Evolutionary conservation across 2,113 vertebrate genomes (phyloP).

Genomic region (Serilophus lunatus): DNA sequence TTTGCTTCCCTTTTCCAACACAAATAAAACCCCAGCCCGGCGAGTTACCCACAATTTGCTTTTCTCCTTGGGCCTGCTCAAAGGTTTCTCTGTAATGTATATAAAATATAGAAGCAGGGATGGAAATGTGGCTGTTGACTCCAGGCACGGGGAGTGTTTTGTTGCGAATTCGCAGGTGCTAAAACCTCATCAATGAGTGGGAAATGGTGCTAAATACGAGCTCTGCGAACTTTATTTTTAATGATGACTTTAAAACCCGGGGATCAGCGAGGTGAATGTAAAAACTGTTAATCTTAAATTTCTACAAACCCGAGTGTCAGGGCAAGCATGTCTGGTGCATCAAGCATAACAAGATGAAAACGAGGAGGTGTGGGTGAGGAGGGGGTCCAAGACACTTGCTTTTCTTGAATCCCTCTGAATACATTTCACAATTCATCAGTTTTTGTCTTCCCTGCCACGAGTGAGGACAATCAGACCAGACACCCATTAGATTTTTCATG

Average conservation of each 20-base stretch:
- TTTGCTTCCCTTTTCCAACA: constrained; percentile 1
- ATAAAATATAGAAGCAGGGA: not conserved
- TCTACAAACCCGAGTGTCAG: constrained; percentile 82
- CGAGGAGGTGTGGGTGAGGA: constrained; percentile 72
- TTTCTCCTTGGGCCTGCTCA: constrained; percentile 7
- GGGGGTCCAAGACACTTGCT: constrained; percentile 90
- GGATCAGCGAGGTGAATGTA: constrained; percentile 78
- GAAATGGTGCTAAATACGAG: constrained; percentile 62
- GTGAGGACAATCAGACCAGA: constrained; percentile 99
- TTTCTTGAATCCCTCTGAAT: constrained; percentile 99
- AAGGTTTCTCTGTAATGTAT: not conserved
- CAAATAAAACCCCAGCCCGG: not conserved
- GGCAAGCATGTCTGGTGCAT: constrained; percentile 77
- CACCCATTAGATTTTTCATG: constrained; percentile 99
- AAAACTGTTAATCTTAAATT: constrained; percentile 83
- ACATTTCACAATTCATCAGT: constrained; percentile 99
- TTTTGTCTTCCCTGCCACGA: constrained; percentile 99
- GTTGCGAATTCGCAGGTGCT: constrained; percentile 54
- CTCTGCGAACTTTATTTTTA: constrained; percentile 76
- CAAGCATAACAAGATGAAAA: constrained; percentile 84
- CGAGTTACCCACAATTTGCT: not conserved
- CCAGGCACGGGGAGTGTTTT: constrained; percentile 45
- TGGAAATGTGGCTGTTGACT: not conserved
- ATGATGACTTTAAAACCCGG: constrained; percentile 69
- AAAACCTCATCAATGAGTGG: constrained; percentile 52